These are phyloP conservation scores for Caradrina clavipalpis DNA, from an alignment of 2,888 invertebrate species.

Conservation along the genomic window DNA sequence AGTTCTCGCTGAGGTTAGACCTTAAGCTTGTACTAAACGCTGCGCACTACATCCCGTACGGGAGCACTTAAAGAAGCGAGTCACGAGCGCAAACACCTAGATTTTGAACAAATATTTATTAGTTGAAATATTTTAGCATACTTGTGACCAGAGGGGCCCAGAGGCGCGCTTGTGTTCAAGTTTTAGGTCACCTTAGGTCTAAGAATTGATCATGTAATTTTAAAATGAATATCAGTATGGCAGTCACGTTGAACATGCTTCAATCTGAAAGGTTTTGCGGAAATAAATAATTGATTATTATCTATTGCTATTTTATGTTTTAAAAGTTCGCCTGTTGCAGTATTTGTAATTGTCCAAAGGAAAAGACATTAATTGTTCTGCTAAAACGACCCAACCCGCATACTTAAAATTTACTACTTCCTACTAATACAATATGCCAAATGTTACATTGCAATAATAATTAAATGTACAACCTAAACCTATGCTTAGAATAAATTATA, in stretches of 20 bases:
- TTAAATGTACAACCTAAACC: too few species aligned
- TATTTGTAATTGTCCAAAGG: not conserved
- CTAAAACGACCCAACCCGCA: too few species aligned
- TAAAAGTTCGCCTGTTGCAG: not conserved
- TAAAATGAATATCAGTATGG: not conserved
- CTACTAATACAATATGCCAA: too few species aligned
- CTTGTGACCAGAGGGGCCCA: conserved; percentile 4
- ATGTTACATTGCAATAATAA: too few species aligned
- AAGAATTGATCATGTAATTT: not conserved
- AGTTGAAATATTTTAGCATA: conserved; percentile 38
- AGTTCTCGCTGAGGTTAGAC: conserved; percentile 19
- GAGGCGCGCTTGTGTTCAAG: not conserved
- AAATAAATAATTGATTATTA: too few species aligned
- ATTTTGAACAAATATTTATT: conserved; percentile 50
- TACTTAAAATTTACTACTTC: too few species aligned
- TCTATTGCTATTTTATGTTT: not conserved
- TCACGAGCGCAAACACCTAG: conserved; percentile 49
- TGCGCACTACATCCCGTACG: conserved; percentile 19
- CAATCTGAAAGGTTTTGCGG: too few species aligned
- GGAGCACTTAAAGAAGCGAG: conserved; percentile 45
- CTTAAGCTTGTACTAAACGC: conserved; percentile 46
- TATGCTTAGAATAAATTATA: too few species aligned
- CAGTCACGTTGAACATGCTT: too few species aligned
- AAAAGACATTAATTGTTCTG: not conserved
- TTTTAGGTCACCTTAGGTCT: not conserved